These are phyloP conservation scores for Polymixis lichenea DNA, from an alignment of 2,888 invertebrate genomes.

Conservation along the genomic window DNA sequence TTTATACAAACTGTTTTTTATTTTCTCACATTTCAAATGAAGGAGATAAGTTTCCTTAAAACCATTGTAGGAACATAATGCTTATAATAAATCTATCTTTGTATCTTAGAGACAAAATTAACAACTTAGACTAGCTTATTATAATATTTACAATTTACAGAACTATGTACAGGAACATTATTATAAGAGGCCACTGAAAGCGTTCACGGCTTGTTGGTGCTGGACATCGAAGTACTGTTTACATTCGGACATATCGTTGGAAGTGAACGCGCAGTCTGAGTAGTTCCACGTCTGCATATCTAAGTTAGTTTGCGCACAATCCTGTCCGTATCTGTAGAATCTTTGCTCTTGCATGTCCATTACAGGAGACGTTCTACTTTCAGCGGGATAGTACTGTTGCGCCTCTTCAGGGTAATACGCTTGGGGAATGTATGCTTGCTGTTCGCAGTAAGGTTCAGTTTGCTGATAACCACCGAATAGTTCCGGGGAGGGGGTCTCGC, in stretches of 20 bases:
- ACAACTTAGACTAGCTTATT: slow-evolving; percentile 59
- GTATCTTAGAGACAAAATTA: slow-evolving; percentile 63
- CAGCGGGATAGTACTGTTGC: slow-evolving; percentile 84
- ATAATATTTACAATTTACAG: slow-evolving; percentile 78
- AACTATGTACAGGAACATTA: slow-evolving; percentile 73
- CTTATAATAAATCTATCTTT: slow-evolving; percentile 60
- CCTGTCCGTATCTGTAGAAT: slow-evolving; percentile 83
- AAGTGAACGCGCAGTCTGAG: slow-evolving; percentile 82
- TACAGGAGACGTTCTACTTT: slow-evolving; percentile 82
- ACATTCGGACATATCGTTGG: slow-evolving; percentile 78
- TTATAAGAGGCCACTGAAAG: slow-evolving; percentile 84
- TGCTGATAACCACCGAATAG: slow-evolving; percentile 86
- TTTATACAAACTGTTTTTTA: slow-evolving; percentile 87
- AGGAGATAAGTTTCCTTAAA: slow-evolving; percentile 68
- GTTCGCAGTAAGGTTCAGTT: slow-evolving; percentile 84
- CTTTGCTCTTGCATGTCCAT: slow-evolving; percentile 83
- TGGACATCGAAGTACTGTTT: slow-evolving; percentile 84
- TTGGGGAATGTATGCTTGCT: slow-evolving; percentile 81
- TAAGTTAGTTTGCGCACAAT: slow-evolving; percentile 79
- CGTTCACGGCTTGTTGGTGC: slow-evolving; percentile 78
- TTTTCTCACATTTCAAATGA: slow-evolving; percentile 74
- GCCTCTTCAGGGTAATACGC: slow-evolving; percentile 86
- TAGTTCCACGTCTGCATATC: slow-evolving; percentile 85
- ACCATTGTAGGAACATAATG: slow-evolving; percentile 76
- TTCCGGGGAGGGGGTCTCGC: slow-evolving; percentile 91